Conservation (phyloP, 2,888 invertebrate species). For the Parascotia fuliginaria region DNA sequence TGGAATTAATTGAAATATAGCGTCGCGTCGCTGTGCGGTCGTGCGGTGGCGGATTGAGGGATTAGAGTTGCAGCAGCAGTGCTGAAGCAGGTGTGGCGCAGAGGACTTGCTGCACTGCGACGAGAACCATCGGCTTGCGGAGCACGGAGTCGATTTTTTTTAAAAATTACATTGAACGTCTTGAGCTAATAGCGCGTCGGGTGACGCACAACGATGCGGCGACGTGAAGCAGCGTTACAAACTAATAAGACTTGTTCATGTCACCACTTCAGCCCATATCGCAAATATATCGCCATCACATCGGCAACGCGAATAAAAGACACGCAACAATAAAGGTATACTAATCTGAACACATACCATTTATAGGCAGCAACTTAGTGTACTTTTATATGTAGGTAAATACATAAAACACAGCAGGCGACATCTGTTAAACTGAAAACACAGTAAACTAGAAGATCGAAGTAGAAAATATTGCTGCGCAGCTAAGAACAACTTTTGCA, state of each 20-base stretch:
- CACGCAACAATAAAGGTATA: no score
- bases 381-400: background rate
- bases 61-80: constrained; percentile 80
- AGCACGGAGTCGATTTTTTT: constrained; percentile 78
- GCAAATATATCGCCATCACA: no score
- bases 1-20: constrained; percentile 84
- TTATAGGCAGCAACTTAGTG: background rate
- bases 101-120: constrained; percentile 58
- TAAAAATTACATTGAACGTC: constrained; percentile 83
- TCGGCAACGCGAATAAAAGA: no score
- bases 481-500: constrained; percentile 70
- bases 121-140: constrained; percentile 67
- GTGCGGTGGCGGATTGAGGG: constrained; percentile 76
- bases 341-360: no score
- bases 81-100: constrained; percentile 69
- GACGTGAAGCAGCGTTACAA: constrained; percentile 73
- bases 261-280: constrained; percentile 30
- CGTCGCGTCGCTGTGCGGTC: constrained; percentile 74
- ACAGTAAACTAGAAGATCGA: constrained; percentile 51
- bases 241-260: constrained; percentile 67
- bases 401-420: constrained; percentile 42
- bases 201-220: constrained; percentile 65
- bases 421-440: constrained; percentile 49
- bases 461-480: constrained; percentile 65
- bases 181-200: constrained; percentile 71